Evolutionary conservation across 2,888 invertebrate species (phyloP).

Genomic region (Phlogophora meticulosa): DNA sequence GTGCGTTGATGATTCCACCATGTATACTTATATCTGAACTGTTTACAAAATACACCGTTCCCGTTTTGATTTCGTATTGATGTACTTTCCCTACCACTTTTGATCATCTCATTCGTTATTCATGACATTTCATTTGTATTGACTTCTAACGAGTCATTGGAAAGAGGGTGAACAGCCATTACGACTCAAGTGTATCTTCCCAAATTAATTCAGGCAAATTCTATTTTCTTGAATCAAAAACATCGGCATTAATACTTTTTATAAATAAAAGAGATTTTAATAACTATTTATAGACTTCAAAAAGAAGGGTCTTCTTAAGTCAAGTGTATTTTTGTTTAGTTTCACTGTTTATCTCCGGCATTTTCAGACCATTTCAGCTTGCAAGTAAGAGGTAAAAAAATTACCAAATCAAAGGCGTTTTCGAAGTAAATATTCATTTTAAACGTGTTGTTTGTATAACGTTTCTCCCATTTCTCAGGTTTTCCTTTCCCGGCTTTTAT

Average conservation of each 20-base stretch:
- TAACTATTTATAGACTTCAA: constrained; percentile 37
- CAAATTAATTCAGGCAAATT: constrained; percentile 51
- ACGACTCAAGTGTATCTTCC: constrained; percentile 45
- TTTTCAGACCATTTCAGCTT: neutral
- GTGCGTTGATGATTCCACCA: no score
- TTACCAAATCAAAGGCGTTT: constrained; percentile 10
- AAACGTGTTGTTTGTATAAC: neutral
- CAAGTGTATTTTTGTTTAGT: constrained; percentile 23
- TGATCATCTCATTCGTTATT: constrained; percentile 81
- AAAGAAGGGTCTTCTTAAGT: constrained; percentile 32
- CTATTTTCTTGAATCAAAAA: constrained; percentile 61
- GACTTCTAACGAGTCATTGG: constrained; percentile 66
- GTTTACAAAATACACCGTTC: constrained; percentile 4
- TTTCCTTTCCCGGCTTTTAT: neutral
- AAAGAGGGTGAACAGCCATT: constrained; percentile 59
- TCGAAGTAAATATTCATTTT: neutral
- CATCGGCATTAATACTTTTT: constrained; percentile 44
- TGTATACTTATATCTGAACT: no score
- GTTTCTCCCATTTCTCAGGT: neutral
- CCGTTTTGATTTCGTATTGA: constrained; percentile 37
- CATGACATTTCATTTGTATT: constrained; percentile 80
- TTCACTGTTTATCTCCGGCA: neutral
- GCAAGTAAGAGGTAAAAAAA: neutral
- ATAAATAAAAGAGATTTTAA: constrained; percentile 53
- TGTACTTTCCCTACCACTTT: constrained; percentile 74